Base-by-base conservation (phyloP, 2,113 vertebrate species). In the Phoenicopterus ruber region DNA sequence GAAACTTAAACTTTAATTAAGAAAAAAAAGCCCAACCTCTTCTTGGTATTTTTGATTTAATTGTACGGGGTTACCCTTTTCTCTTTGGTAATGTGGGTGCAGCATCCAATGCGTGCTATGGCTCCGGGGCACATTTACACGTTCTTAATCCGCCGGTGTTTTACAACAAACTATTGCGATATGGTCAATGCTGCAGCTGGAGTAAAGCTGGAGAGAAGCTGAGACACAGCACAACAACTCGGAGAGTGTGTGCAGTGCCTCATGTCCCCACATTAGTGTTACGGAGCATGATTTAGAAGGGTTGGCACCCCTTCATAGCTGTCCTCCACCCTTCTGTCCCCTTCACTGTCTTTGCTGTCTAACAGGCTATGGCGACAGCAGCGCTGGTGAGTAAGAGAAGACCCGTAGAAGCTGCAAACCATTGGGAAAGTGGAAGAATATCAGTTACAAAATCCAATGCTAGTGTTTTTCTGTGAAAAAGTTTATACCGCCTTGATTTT, bases 401-500 rank as follows among this genome's bases (percentile, higher is more conserved):
- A 38, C n/a, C n/a, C n/a, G 11, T 17, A 82, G 42, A 57, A 86
- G 19, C 8, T 55, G 10, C 11, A 29, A 95, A 22, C 2, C 2
- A 12, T 6, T 47, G 26, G 38, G 11, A 9, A 80, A 82, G 46
- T 9, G 21, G 22, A 65, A 14, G 8, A 86, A 36, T 3, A 54
- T 21, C 7, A 42, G 17, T 17, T 14, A 34, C 14, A 65, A 93
- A 83, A 77, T 12, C 6, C 31, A 62, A 0, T 19, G 6, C 1
- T 57, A 25, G 4, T 36, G 40, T 24, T 50, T 67, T 38, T 0
- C 4, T 22, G 40, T 10, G 6, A 36, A 90, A 72, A 61, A 10
- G 0, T 34, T 86, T 5, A 40, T 13, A 22, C 0, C 1, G 0
- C 8, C 32, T 57, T 58, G 21, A 34, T 49, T 73, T 83, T 77